Percentiles rank a stretch among this genome's conserved stretches.
These are phyloP conservation scores for Mamestra configurata DNA, from an alignment of 1,140 invertebrate genomes.

Conservation along the genomic window DNA sequence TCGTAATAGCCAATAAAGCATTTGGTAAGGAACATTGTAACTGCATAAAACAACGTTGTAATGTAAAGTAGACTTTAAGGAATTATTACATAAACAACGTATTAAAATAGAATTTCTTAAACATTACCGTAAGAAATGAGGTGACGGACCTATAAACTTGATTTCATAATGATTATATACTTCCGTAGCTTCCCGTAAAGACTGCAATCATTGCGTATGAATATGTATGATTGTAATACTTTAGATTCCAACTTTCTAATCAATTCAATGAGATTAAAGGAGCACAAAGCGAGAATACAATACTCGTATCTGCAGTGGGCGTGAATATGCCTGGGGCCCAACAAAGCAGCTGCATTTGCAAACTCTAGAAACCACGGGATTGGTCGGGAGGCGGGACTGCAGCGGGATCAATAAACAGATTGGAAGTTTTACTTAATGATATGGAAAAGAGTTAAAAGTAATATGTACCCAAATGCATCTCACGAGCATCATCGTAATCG, in stretches of 20 bases:
- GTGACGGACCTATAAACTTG: background rate
- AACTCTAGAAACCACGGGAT: slow-evolving; percentile 12
- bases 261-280: background rate
- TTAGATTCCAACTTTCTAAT: background rate
- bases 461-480: background rate
- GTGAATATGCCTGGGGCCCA: background rate
- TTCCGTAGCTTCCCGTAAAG: background rate
- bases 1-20: slow-evolving; percentile 41
- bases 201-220: background rate
- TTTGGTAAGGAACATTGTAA: slow-evolving; percentile 10
- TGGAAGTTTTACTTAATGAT: slow-evolving; percentile 13
- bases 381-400: slow-evolving; percentile 19
- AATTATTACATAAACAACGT: slow-evolving; percentile 30
- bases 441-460: background rate
- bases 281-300: background rate
- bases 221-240: background rate
- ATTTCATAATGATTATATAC: background rate
- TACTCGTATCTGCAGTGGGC: slow-evolving; percentile 3
- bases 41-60: slow-evolving; percentile 14
- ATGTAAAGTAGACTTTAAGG: background rate
- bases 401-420: slow-evolving; percentile 20
- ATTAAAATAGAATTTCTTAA: slow-evolving; percentile 19
- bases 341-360: background rate
- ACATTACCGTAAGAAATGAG: background rate
- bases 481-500: background rate